Evolutionary conservation across 2,888 invertebrate species (phyloP).

Genomic region (Leucophenga montana): DNA sequence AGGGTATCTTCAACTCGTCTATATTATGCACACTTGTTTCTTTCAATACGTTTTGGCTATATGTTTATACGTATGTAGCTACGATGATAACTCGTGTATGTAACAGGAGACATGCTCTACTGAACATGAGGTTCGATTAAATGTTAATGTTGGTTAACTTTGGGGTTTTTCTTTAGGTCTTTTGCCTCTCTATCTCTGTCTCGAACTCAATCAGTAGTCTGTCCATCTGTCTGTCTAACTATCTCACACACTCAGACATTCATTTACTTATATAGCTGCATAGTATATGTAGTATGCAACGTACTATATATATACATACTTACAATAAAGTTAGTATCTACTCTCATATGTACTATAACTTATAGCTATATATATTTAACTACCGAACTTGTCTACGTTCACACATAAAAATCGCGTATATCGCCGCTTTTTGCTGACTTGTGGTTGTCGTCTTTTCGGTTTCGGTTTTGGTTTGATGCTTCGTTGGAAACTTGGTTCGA

Average conservation of each 20-base stretch:
- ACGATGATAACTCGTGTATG: constrained; percentile 59
- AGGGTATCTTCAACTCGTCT: too few relatives aligned
- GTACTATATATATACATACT: too few relatives aligned
- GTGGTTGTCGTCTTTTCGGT: constrained; percentile 19
- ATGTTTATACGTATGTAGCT: constrained; percentile 36
- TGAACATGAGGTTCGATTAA: constrained; percentile 72
- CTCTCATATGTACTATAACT: constrained; percentile 1
- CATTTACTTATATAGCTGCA: too few relatives aligned
- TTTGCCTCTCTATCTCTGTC: constrained; percentile 36
- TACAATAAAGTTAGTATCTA: too few relatives aligned
- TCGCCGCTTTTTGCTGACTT: constrained; percentile 43
- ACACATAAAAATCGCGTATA: constrained; percentile 63
- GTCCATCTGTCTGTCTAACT: constrained; percentile 25
- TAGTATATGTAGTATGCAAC: too few relatives aligned
- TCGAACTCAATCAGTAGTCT: constrained; percentile 26
- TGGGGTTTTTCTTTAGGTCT: constrained; percentile 62
- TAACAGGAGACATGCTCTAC: constrained; percentile 72
- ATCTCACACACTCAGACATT: too few relatives aligned
- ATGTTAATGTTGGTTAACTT: constrained; percentile 72
- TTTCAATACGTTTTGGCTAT: constrained; percentile 1
- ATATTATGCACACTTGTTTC: too few relatives aligned
- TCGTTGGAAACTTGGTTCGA: constrained; percentile 4
- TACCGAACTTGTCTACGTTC: constrained; percentile 68
- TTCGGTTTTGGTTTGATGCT: constrained; percentile 23
- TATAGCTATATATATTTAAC: constrained; percentile 50